Evolutionary conservation across 2,797 vertebrate species (phyloP).

Genomic region (Gymnothorax reevesii): DNA sequence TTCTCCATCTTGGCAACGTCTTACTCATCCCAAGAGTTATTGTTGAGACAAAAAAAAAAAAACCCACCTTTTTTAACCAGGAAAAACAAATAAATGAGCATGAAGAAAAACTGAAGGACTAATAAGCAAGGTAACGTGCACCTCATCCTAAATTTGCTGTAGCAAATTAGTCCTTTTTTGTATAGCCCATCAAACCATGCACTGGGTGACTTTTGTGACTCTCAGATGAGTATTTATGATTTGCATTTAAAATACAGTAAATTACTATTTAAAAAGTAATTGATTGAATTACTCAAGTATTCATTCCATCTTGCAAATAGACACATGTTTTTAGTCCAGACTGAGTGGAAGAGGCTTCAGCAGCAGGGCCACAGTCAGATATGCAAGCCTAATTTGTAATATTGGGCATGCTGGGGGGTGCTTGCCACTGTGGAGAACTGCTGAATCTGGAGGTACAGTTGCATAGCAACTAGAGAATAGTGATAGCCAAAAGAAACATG

Average conservation of each 20-base stretch:
- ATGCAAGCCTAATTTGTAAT: conserved; percentile 70
- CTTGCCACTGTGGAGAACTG: conserved; percentile 24
- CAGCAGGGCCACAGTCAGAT: conserved; percentile 35
- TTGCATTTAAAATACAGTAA: background rate
- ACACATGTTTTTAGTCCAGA: background rate
- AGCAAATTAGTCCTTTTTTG: background rate
- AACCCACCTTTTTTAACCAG: no score
- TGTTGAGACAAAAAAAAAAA: background rate
- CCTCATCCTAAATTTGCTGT: background rate
- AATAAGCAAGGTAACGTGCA: background rate
- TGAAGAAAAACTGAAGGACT: background rate
- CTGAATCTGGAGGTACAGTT: conserved; percentile 63
- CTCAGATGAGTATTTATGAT: background rate
- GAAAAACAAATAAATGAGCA: background rate
- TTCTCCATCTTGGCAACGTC: background rate
- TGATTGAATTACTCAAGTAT: background rate
- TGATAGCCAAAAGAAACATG: conserved; percentile 52
- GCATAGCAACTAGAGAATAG: conserved; percentile 67
- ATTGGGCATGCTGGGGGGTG: conserved; percentile 66
- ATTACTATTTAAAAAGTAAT: background rate
- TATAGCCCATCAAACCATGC: background rate
- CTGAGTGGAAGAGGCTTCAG: conserved; percentile 38
- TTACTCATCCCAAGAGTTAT: background rate
- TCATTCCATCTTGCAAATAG: background rate
- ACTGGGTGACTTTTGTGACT: background rate